Base-by-base conservation (phyloP, 1,140 invertebrate species). In the Drosophila pruinosa region DNA sequence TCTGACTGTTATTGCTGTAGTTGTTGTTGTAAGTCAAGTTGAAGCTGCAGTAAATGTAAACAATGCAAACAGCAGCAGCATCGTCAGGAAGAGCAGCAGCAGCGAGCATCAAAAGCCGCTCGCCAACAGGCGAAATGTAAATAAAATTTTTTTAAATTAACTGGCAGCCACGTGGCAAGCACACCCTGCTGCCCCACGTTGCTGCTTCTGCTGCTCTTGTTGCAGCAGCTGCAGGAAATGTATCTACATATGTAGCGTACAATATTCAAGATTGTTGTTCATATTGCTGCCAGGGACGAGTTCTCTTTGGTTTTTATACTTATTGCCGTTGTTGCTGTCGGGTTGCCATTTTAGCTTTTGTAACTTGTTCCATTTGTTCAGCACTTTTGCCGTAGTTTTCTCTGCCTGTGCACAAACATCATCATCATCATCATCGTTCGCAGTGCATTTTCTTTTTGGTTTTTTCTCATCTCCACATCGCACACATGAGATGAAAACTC, bases 191-290 rank as follows among this genome's bases (percentile, higher is more conserved):
- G 50, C 58, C 24, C 19, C 0, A n/a, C n/a, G n/a, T 43, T 12
- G 52, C 19, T 50, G 47, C 70, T 38, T 7, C 39, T 62, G 24
- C 41, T 65, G 14, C 24, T 31, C 8, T 22, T 45, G 54, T 57
- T 65, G 53, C 41, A 26, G 68, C 47, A 64, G 79, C 79, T 82
- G 82, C 82, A 88, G 81, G 82, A 86, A 86, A 86, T 86, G 82
- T 86, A 86, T 81, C 81, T 86, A 86, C 81, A 85, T 86, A 85
- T 86, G 81, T 77, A 85, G 77, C 77, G 72, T 76, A 52, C 77
- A 77, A 86, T 86, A 88, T 86, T 86, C 82, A 86, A 86, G 81
- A 85, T 86, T 85, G 81, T 85, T 85, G 80, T 81, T 86, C 80
- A 85, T 85, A 85, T 86, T 80, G 76, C 76, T 73, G 81, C 45